These are phyloP conservation scores for Polydrusus cervinus DNA, from an alignment of 2,888 invertebrate genomes.

Conservation along the genomic window DNA sequence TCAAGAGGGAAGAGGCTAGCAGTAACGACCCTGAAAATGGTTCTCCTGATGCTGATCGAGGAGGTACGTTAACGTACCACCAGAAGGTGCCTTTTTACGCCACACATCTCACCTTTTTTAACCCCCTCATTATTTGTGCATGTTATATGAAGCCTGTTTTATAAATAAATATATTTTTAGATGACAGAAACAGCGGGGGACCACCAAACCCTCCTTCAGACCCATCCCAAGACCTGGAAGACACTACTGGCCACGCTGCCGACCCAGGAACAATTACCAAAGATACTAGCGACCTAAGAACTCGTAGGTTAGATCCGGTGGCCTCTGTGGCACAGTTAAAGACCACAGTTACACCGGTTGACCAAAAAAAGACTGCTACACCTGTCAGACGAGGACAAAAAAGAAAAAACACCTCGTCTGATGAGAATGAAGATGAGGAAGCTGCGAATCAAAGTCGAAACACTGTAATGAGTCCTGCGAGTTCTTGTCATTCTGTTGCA, in stretches of 20 bases:
- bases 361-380: conserved; percentile 65
- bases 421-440: conserved; percentile 74
- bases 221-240: conserved; percentile 67
- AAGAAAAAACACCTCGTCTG: conserved; percentile 76
- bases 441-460: conserved; percentile 67
- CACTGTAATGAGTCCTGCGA: conserved; percentile 75
- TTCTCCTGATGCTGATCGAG: conserved; percentile 88
- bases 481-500: conserved; percentile 78
- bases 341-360: conserved; percentile 62
- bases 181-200: conserved; percentile 75
- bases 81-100: conserved; percentile 61
- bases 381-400: conserved; percentile 74
- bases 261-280: conserved; percentile 64
- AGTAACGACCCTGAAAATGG: conserved; percentile 89
- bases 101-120: conserved; percentile 28
- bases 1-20: conserved; percentile 87
- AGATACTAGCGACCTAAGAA: conserved; percentile 73
- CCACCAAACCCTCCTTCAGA: conserved; percentile 72
- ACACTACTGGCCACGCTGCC: conserved; percentile 61
- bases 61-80: conserved; percentile 74
- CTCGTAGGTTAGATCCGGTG: conserved; percentile 73
- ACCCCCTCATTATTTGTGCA: not conserved
- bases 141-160: too few species aligned
- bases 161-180: conserved; percentile 64
- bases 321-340: conserved; percentile 72